Percentiles rank a stretch among this genome's conserved stretches.
Conservation (phyloP, 2,113 vertebrate species). For the Phainopepla nitens region DNA sequence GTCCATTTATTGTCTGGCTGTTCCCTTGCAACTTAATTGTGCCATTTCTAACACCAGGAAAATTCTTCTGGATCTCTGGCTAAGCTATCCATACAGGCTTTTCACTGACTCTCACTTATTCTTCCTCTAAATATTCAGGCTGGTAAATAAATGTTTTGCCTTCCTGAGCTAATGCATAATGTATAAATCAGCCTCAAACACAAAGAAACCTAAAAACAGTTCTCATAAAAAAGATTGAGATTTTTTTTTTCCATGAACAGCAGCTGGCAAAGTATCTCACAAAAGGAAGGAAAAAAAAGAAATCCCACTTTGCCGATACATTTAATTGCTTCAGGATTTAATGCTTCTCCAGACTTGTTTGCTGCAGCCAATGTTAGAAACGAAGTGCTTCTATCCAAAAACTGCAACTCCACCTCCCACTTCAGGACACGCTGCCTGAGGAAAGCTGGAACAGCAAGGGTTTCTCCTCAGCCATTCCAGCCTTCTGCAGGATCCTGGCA, state of each 20-base stretch:
- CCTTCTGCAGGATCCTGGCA: neutral
- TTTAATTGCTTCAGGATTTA: constrained; percentile 39
- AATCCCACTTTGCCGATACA: neutral
- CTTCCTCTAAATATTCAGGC: neutral
- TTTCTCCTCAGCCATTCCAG: neutral
- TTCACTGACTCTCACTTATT: neutral
- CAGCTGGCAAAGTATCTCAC: constrained; percentile 41
- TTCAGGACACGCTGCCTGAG: neutral
- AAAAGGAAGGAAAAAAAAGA: neutral
- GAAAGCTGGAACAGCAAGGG: neutral
- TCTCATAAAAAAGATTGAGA: neutral
- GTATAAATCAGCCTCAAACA: constrained; percentile 28
- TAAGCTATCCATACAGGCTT: neutral
- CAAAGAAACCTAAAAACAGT: constrained; percentile 32
- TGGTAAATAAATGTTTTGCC: constrained; percentile 39
- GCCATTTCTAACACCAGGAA: neutral
- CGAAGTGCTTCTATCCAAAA: neutral
- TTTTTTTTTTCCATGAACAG: neutral
- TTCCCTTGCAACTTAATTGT: neutral
- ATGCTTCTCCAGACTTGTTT: neutral
- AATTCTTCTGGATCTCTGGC: neutral
- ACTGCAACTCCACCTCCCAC: neutral
- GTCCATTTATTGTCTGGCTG: neutral
- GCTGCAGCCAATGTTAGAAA: neutral
- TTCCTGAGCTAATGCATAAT: constrained; percentile 30